Conservation (phyloP, 1,140 invertebrate genomes). For the Coptotermes formosanus region DNA sequence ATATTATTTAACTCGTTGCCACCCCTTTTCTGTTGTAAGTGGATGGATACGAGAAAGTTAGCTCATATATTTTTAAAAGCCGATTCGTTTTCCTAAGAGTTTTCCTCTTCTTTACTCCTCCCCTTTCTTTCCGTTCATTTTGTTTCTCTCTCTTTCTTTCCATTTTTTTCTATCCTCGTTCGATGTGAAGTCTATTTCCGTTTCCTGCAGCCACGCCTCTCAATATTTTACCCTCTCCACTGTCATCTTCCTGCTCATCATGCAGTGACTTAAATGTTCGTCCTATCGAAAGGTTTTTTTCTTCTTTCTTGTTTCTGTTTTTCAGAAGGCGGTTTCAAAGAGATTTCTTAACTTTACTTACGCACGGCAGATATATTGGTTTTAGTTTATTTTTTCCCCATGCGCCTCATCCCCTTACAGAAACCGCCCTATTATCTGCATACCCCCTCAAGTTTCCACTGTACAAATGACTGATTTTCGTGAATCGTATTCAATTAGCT, state of each 20-base stretch:
- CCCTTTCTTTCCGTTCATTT: not conserved
- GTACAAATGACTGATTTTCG: not conserved
- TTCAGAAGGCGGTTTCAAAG: not conserved
- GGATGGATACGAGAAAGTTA: not conserved
- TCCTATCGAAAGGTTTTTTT: not conserved
- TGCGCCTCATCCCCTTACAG: not conserved
- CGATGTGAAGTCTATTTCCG: conserved; percentile 17
- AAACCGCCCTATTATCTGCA: not conserved
- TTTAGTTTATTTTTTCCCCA: not conserved
- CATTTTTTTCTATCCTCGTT: not conserved
- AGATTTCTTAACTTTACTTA: not conserved
- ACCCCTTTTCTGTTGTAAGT: not conserved
- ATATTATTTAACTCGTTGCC: not conserved
- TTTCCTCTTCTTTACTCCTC: not conserved
- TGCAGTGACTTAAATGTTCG: not conserved
- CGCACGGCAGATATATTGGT: not conserved
- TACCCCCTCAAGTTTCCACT: not conserved
- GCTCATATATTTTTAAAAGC: conserved; percentile 17
- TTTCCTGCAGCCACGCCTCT: conserved; percentile 4
- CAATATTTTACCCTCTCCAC: not conserved
- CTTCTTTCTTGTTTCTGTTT: not conserved
- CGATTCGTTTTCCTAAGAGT: conserved; percentile 10
- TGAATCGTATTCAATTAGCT: too few species aligned
- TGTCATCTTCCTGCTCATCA: not conserved
- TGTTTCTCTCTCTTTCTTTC: not conserved